Base-by-base conservation (phyloP, 2,888 invertebrate genomes). In the Branchellion lobata region DNA sequence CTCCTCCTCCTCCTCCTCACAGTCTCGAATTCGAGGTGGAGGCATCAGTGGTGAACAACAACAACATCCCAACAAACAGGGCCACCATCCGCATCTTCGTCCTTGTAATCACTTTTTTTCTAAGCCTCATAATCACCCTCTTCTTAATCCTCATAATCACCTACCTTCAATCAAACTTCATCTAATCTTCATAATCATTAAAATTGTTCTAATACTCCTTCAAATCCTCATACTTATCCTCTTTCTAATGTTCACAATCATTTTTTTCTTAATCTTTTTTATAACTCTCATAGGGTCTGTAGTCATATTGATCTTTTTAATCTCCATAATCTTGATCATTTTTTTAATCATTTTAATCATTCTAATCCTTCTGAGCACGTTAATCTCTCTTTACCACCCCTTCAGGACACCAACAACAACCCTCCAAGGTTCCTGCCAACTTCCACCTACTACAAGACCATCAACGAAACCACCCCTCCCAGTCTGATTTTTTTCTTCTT, bases 341-440 rank as follows among this genome's bases (percentile, higher is more conserved):
- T n/a, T n/a, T n/a, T n/a, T n/a, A n/a, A n/a, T n/a, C n/a, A n/a
- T 8, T 57, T 18, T 57, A 14, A 3, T 18, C 21, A 3, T 57
- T 57, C 5, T 57, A 14, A 18, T 57, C 3, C 21, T 8, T 57
- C 21, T 8, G 3, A 14, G 21, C n/a, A 3, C 21, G 21, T 57
- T 8, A 24, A 5, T 57, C 11, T 57, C 21, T 14, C 8, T 2
- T 57, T 57, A n/a, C 24, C n/a, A n/a, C 51, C 8, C 29, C 69
- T 21, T 8, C 27, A 80, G 80, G 80, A 80, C 34, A 27, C 51
- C 1, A 80, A 80, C 69, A 80, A 80, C 40, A 75, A 80, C 33
- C 40, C 75, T 14, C 80, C 80, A 1, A 3, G 36, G 68, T 75
- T 80, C 76, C 11, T 29, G 8, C 40, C 61, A 40, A 1, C 57